Percentiles rank a stretch among this genome's conserved stretches.
phyloP scores from a whole-genome alignment of 1,140 invertebrate genomes.

The Aphelinus certus region DNA sequence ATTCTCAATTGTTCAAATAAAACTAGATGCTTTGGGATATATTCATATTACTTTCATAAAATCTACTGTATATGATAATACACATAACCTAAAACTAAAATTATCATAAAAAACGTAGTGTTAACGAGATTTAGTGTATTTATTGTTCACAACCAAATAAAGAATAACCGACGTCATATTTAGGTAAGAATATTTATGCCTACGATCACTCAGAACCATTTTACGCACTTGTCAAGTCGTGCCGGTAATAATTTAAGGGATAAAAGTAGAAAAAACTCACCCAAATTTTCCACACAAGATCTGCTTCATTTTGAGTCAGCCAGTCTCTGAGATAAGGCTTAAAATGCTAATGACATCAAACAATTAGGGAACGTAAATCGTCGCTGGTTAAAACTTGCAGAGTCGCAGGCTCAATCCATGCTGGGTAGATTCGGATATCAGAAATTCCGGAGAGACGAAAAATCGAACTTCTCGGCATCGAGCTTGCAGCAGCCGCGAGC shows the following conservation, averaged over 20 bases:
- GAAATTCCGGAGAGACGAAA: slow-evolving; percentile 11
- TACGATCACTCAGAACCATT: slow-evolving; percentile 31
- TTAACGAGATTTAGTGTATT: too few species aligned
- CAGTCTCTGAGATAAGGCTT: neutral
- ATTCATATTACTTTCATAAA: neutral
- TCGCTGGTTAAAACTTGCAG: slow-evolving; percentile 13
- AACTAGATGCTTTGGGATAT: too few species aligned
- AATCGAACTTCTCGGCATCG: slow-evolving; percentile 18
- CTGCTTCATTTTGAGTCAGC: slow-evolving; percentile 64
- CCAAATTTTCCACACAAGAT: slow-evolving; percentile 66
- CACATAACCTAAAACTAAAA: slow-evolving; percentile 41
- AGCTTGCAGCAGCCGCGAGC: slow-evolving; percentile 12
- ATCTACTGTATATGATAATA: neutral
- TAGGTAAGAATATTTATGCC: too few species aligned
- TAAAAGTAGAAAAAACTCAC: slow-evolving; percentile 55
- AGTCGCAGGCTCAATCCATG: slow-evolving; percentile 20
- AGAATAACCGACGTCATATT: too few species aligned
- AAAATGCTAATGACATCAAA: slow-evolving; percentile 28
- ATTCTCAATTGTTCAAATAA: too few species aligned
- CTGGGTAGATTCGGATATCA: neutral
- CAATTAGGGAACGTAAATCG: slow-evolving; percentile 27
- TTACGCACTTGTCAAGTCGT: neutral
- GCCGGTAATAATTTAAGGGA: slow-evolving; percentile 4
- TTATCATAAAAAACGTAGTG: too few species aligned
- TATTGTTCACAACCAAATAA: too few species aligned